phyloP scores from a whole-genome alignment of 2,888 invertebrate species.

The Chalcosyrphus nemorum region DNA sequence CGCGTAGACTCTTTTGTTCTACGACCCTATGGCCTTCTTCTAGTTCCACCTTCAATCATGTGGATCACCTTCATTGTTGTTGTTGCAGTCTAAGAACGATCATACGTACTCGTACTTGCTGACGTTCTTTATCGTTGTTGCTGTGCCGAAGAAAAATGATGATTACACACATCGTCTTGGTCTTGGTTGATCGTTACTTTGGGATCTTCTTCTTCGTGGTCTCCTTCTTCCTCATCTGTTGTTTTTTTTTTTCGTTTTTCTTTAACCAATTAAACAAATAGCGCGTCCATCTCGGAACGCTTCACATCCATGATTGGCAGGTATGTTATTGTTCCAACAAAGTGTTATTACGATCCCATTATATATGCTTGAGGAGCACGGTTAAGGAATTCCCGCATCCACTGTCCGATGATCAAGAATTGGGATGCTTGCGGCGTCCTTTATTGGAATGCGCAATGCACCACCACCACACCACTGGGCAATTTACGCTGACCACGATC shows the following conservation, averaged over 20 bases:
- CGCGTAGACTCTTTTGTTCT: slow-evolving; percentile 42
- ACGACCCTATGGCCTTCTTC: slow-evolving; percentile 59
- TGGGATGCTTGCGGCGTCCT: slow-evolving; percentile 72
- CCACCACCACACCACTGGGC: slow-evolving; percentile 36
- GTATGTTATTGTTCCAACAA: slow-evolving; percentile 73
- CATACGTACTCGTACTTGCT: slow-evolving; percentile 41
- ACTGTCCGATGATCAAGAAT: slow-evolving; percentile 32
- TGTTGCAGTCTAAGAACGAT: too few species aligned
- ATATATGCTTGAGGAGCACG: slow-evolving; percentile 71
- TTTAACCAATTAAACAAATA: slow-evolving; percentile 72
- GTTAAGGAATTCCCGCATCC: slow-evolving; percentile 61
- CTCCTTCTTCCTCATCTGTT: not conserved
- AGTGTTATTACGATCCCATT: slow-evolving; percentile 73
- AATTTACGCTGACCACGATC: slow-evolving; percentile 73
- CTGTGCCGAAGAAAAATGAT: slow-evolving; percentile 67
- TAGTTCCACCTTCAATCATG: slow-evolving; percentile 64
- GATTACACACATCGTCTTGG: slow-evolving; percentile 57
- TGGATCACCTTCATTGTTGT: slow-evolving; percentile 60
- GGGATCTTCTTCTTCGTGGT: not conserved
- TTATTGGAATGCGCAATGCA: slow-evolving; percentile 71
- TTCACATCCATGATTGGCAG: slow-evolving; percentile 72
- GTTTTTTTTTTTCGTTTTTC: slow-evolving; percentile 6
- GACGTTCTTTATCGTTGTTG: slow-evolving; percentile 51
- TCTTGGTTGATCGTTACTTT: slow-evolving; percentile 22
- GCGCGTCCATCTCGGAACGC: slow-evolving; percentile 72